Conservation (phyloP, 1,140 invertebrate species). For the Atta cephalotes region DNA sequence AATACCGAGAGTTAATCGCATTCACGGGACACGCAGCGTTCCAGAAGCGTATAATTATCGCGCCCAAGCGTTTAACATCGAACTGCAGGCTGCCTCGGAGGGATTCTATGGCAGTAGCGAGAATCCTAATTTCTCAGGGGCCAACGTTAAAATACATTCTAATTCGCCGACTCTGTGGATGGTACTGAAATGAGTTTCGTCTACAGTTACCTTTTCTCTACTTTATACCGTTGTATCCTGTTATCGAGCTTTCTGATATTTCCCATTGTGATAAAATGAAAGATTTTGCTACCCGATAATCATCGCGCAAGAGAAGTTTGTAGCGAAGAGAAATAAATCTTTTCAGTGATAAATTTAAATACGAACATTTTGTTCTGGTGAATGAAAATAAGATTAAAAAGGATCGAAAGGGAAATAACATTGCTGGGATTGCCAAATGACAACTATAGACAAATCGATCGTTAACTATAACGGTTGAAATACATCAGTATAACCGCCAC, state of each 20-base stretch:
- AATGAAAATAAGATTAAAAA: conserved; percentile 2
- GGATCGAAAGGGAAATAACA: background rate
- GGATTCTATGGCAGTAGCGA: conserved; percentile 47
- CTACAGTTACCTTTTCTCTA: conserved; percentile 3
- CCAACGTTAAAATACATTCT: conserved; percentile 22
- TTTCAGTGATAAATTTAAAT: background rate
- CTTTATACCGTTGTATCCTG: background rate
- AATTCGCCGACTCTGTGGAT: conserved; percentile 54
- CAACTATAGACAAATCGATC: background rate
- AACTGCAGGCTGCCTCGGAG: conserved; percentile 35
- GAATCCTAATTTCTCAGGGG: conserved; percentile 57
- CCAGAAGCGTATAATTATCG: conserved; percentile 75
- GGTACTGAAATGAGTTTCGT: conserved; percentile 38
- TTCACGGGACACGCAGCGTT: conserved; percentile 70
- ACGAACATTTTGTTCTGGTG: background rate
- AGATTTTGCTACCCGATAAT: conserved; percentile 7
- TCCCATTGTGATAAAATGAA: background rate
- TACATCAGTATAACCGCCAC: conserved; percentile 41
- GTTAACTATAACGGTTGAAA: conserved; percentile 23
- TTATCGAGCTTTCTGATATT: background rate
- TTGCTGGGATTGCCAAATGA: background rate
- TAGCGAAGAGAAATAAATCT: background rate
- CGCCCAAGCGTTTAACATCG: conserved; percentile 56
- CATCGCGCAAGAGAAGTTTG: background rate
- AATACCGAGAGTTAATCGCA: conserved; percentile 79